Evolutionary conservation across 1,140 invertebrate genomes (phyloP), one percentile per base, ranked within the genome.

Genomic region (Meloidogyne chitwoodi): DNA sequence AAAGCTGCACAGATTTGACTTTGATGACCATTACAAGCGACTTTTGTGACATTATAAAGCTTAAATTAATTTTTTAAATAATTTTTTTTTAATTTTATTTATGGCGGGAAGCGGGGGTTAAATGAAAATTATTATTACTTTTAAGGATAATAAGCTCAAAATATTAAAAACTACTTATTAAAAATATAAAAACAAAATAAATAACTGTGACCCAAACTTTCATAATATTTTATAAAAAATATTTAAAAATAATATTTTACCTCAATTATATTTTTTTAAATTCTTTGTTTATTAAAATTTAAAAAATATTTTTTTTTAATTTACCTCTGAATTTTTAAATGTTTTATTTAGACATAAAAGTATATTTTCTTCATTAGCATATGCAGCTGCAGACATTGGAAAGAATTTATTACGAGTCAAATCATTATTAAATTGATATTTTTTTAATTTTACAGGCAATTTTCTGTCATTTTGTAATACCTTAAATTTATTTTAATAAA

Each of bases 1-100:
- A 76, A 83, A 65, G 73, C 82, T 26, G 81, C 70, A 75, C 82
- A 83, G 11, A 79, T 71, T 24, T 79, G 73, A 69, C 70, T 68
- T n/a, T 24, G 1, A 63, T 72, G 48, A 6, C 65, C 26, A 61
- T 83, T 74, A 72, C 80, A 81, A 34, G 69, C 62, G 0, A 75
- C 67, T 64, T 63, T 12, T 4, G 27, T 26, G 19, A 63, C 24
- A 56, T 64, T 61, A 24, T 56, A 56, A 2, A 73, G 56, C 71
- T 73, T 22, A 24, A 72, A 73, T 38, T 1, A 38, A 16, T 0
- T 5, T 8, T 26, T 14, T 65, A 16, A 16, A 19, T n/a, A n/a
- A n/a, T n/a, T n/a, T n/a, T n/a, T n/a, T n/a, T n/a, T n/a, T n/a
- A n/a, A n/a, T n/a, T n/a, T n/a, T n/a, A n/a, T n/a, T n/a, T n/a